Percentiles rank a stretch among this genome's conserved stretches.
phyloP scores from a whole-genome alignment of 2,113 vertebrate genomes.

The Cisticola juncidis region DNA sequence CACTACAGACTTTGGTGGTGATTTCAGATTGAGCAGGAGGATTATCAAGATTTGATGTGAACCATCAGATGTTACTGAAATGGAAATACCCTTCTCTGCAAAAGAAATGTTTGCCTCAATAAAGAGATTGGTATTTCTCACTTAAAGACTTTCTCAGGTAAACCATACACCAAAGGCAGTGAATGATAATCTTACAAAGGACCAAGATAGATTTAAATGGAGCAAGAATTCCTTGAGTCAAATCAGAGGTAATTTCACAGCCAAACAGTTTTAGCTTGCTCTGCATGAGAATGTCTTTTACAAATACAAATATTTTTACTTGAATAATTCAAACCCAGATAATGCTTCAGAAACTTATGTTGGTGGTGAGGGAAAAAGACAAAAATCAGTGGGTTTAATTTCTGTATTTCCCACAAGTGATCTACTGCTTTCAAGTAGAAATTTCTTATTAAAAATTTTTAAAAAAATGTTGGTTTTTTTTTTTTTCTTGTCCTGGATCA shows the following conservation, averaged over 20 bases:
- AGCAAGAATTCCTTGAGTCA: neutral
- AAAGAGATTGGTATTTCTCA: neutral
- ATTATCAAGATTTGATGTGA: neutral
- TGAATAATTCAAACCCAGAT: neutral
- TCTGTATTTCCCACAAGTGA: neutral
- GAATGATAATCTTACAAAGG: neutral
- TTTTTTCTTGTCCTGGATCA: neutral
- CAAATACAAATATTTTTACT: neutral
- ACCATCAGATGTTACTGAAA: neutral
- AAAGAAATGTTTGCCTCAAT: neutral
- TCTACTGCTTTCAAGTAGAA: neutral
- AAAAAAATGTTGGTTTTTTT: fast-evolving
- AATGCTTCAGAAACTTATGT: neutral
- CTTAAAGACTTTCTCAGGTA: neutral
- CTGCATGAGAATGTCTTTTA: neutral
- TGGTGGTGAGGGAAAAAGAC: fast-evolving
- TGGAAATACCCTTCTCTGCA: neutral
- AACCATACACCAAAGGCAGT: neutral
- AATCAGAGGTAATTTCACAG: neutral
- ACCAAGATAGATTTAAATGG: neutral
- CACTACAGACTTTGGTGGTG: neutral
- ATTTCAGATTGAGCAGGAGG: neutral
- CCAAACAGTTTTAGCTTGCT: neutral
- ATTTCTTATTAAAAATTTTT: neutral
- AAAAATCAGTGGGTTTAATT: neutral